phyloP scores from a whole-genome alignment of 2,888 invertebrate species.

The Pasiphila rectangulata region DNA sequence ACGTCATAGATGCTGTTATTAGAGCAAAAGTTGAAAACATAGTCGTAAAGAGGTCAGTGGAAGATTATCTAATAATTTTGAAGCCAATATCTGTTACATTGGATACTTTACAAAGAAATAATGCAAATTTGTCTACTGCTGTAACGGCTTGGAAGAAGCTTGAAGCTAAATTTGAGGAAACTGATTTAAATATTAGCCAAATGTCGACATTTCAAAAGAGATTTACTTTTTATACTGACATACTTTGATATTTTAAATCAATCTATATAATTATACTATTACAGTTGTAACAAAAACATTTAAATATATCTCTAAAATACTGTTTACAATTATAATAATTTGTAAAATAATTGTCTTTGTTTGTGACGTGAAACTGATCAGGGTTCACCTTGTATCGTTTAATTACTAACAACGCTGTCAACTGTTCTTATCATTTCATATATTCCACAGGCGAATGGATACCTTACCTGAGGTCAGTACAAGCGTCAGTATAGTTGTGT shows the following conservation, averaged over 20 bases:
- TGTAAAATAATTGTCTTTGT: too few relatives aligned
- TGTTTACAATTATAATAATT: too few relatives aligned
- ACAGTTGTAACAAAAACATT: too few relatives aligned
- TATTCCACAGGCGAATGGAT: neutral
- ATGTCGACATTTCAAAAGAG: neutral
- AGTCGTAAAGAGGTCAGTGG: neutral
- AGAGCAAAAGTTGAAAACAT: neutral
- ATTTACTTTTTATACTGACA: neutral
- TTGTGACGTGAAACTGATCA: too few relatives aligned
- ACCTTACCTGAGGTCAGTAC: constrained; percentile 82
- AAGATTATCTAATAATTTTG: neutral
- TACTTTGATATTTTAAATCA: too few relatives aligned
- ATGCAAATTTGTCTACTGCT: neutral
- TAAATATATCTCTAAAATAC: too few relatives aligned
- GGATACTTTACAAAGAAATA: neutral
- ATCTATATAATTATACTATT: too few relatives aligned
- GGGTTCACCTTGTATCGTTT: too few relatives aligned
- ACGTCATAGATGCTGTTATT: neutral
- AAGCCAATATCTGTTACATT: neutral
- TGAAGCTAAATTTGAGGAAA: neutral
- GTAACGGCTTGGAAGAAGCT: neutral
- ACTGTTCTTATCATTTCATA: neutral
- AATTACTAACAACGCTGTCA: neutral
- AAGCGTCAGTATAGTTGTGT: constrained; percentile 83
- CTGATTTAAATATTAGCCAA: too few relatives aligned